Evolutionary conservation across 2,113 vertebrate species (phyloP), one percentile per base, ranked within the genome.

Genomic region (Datnioides undecimradiatus): DNA sequence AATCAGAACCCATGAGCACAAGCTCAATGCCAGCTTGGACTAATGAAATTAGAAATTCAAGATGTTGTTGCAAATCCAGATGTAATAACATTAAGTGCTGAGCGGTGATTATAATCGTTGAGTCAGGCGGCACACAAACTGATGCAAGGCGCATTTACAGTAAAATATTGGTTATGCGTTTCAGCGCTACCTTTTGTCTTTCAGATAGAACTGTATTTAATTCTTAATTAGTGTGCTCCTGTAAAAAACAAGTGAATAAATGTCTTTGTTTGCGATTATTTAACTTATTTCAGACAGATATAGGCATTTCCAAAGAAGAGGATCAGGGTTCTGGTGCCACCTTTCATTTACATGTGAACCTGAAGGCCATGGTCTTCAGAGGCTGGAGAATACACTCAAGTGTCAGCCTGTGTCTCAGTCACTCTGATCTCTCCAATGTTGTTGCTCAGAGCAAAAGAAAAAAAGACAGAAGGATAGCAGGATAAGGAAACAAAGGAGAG

Each of bases 41-140:
- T 75, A 86, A 89, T 77, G 49, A 60, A 85, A 83, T 89, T 66
- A 85, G 48, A 84, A 79, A 38, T 19, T 51, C 16, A 63, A 74
- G 77, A 79, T 36, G 62, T 54, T 75, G 36, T 63, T 79, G n/a
- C n/a, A 72, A 77, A 76, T 67, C 66, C 49, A 72, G 60, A 43
- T 83, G 79, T 84, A 90, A 90, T 88, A 84, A 85, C 67, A 67
- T 74, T 78, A 88, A 90, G 80, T 69, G 80, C 72, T 81, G 55
- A 65, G 66, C 14, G 38, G 73, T 70, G 71, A 66, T 80, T 76
- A 45, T 51, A 36, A 36, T 16, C 66, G 65, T 83, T 70, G 17
- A 85, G 69, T 63, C 54, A 40, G 71, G 66, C 57, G 81, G 76
- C 78, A 84, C 17, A 73, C 3, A 43, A 13, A 51, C 54, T 16